Evolutionary conservation across 2,888 invertebrate species (phyloP).

Genomic region (Xestobium rufovillosum): DNA sequence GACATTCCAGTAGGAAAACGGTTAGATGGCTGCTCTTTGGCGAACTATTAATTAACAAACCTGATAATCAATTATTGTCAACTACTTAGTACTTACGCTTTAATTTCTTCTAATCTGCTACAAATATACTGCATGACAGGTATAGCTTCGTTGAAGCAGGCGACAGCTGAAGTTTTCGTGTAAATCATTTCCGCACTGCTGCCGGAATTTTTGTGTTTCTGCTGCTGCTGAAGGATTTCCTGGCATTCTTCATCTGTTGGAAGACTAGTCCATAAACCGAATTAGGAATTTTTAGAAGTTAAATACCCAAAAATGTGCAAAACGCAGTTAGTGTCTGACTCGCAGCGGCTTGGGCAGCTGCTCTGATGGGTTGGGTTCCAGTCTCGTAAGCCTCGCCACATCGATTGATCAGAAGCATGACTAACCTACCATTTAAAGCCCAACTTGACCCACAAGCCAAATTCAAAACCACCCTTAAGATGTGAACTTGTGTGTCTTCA

Average conservation of each 20-base stretch:
- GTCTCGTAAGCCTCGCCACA: constrained; percentile 76
- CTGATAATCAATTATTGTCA: background rate
- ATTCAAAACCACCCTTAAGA: constrained; percentile 69
- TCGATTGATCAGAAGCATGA: constrained; percentile 78
- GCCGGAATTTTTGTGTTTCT: constrained; percentile 44
- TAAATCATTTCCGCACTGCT: constrained; percentile 49
- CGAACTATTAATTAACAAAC: constrained; percentile 43
- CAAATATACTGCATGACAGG: constrained; percentile 85
- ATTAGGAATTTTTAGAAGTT: no score
- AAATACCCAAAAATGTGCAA: constrained; percentile 72
- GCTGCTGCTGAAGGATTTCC: constrained; percentile 53
- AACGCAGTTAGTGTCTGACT: constrained; percentile 83
- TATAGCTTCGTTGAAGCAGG: constrained; percentile 84
- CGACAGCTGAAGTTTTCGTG: constrained; percentile 59
- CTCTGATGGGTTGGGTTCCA: constrained; percentile 72
- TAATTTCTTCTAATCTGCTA: constrained; percentile 75
- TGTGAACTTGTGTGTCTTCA: constrained; percentile 77
- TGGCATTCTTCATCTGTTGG: constrained; percentile 74
- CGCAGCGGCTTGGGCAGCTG: constrained; percentile 83
- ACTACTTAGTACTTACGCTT: constrained; percentile 47
- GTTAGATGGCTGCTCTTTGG: constrained; percentile 58
- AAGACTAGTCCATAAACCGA: no score
- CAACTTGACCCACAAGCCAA: constrained; percentile 83
- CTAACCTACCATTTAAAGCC: constrained; percentile 81
- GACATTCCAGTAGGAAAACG: constrained; percentile 77